A percentile compares a stretch with the other conserved stretches of the same genome.
Conservation (phyloP, 2,888 invertebrate genomes). For the Busseola fusca region DNA sequence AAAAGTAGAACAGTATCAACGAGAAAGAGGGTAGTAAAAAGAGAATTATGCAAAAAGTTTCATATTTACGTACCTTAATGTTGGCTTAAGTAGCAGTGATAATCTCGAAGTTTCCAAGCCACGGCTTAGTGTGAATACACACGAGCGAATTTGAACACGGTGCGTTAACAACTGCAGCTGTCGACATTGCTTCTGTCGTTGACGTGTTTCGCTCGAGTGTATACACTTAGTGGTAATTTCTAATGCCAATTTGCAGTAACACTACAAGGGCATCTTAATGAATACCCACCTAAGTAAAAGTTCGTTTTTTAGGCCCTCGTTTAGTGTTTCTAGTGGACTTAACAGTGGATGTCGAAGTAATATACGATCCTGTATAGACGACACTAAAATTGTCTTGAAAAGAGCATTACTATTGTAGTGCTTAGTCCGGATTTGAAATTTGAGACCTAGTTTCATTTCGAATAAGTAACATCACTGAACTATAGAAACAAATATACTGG, state of each 20-base stretch:
- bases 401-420: neutral
- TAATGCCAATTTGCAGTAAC: neutral
- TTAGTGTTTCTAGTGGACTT: neutral
- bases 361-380: neutral
- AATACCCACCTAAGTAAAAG: no score
- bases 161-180: no score
- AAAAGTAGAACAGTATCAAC: conserved; percentile 42
- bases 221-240: neutral
- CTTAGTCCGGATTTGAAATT: neutral
- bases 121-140: neutral
- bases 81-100: neutral
- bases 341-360: no score
- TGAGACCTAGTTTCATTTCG: no score
- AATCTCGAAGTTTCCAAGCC: neutral
- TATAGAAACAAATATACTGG: neutral
- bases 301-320: neutral
- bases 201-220: no score
- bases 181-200: no score
- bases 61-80: neutral
- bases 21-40: conserved; percentile 13
- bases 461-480: neutral
- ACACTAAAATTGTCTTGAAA: neutral
- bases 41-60: conserved; percentile 20
- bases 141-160: no score
- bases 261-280: neutral